A percentile compares a stretch with the other conserved stretches of the same genome.
Evolutionary conservation across 1,140 invertebrate species (phyloP).

Genomic region (Rhopalosiphum padi): DNA sequence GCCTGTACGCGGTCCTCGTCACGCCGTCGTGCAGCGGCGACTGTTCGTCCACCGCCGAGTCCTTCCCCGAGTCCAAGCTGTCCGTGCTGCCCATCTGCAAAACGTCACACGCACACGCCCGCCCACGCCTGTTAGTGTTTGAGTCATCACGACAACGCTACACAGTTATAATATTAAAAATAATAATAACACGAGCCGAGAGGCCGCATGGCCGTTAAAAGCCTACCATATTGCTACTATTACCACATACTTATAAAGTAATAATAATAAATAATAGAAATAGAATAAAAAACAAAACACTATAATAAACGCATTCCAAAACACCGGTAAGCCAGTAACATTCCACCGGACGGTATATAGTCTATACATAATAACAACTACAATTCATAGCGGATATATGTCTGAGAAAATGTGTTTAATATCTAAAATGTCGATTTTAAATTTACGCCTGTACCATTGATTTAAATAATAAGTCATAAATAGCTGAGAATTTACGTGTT

Average conservation of each 20-base stretch:
- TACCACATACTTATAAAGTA: not conserved
- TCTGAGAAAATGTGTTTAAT: not conserved
- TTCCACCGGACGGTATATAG: not conserved
- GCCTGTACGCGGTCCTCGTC: not conserved
- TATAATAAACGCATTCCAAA: not conserved
- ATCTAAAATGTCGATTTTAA: not conserved
- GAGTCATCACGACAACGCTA: not conserved
- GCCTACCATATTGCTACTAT: not conserved
- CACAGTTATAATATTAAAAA: not conserved
- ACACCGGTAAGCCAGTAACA: not conserved
- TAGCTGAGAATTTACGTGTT: not conserved
- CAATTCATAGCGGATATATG: not conserved
- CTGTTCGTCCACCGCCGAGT: constrained; percentile 58
- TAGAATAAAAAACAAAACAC: not conserved
- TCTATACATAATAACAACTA: not conserved
- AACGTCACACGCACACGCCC: constrained; percentile 14
- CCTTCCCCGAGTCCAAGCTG: constrained; percentile 59
- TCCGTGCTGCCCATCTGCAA: constrained; percentile 58
- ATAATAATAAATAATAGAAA: not conserved
- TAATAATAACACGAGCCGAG: not conserved
- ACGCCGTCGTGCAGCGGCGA: not conserved
- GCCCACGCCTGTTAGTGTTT: not conserved
- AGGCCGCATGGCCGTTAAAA: not conserved
- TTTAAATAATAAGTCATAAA: not conserved
- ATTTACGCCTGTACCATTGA: not conserved